Evolutionary conservation across 2,797 vertebrate genomes (phyloP).

Genomic region (Crocidura indochinensis): DNA sequence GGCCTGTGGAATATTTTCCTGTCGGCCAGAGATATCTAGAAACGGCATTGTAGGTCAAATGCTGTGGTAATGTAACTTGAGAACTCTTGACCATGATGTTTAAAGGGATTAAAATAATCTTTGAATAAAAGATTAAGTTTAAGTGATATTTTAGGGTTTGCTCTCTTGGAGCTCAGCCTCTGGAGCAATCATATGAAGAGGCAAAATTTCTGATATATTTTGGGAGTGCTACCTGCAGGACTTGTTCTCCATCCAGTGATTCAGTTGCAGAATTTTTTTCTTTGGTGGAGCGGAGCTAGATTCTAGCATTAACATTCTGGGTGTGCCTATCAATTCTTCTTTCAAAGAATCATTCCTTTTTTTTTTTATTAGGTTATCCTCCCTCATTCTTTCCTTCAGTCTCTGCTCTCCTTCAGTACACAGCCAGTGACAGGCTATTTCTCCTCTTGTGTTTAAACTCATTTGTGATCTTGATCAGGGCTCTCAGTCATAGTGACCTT

Average conservation of each 20-base stretch:
- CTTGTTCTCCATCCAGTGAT: too few species aligned
- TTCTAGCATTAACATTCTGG: neutral
- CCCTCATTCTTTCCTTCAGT: neutral
- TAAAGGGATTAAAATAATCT: neutral
- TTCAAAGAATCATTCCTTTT: neutral
- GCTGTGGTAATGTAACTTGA: neutral
- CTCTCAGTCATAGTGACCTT: neutral
- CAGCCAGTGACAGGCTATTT: neutral
- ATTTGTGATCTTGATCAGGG: conserved; percentile 1
- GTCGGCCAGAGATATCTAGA: neutral
- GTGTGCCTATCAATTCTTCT: neutral
- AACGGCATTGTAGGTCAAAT: neutral
- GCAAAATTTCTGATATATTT: neutral
- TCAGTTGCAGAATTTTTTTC: neutral
- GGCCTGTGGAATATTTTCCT: neutral
- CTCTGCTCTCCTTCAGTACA: neutral
- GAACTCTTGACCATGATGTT: neutral
- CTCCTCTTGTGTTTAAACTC: neutral
- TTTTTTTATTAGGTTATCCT: neutral
- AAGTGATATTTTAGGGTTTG: neutral
- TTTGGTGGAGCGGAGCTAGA: neutral
- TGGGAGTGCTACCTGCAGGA: neutral
- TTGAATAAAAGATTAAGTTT: conserved; percentile 31
- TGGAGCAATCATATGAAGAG: neutral
- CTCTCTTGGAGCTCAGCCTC: neutral